Percentiles rank a stretch among this genome's conserved stretches.
phyloP scores from a whole-genome alignment of 2,888 invertebrate species.

The Lochmaea capreae region DNA sequence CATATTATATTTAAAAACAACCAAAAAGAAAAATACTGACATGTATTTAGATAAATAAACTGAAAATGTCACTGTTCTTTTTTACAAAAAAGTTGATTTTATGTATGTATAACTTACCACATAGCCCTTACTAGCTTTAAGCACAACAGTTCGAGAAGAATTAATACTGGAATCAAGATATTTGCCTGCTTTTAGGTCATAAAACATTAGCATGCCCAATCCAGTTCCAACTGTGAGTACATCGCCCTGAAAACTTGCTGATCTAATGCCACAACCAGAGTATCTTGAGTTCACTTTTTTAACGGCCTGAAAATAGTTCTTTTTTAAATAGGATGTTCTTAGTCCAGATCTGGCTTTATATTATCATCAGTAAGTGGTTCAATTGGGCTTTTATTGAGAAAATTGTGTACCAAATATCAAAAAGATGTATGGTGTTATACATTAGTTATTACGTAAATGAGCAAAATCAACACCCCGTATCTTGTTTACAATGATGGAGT shows the following conservation, averaged over 20 bases:
- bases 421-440: too few relatives aligned
- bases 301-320: conserved; percentile 68
- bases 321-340: conserved; percentile 5
- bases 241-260: conserved; percentile 90
- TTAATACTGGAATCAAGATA: conserved; percentile 92
- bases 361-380: too few relatives aligned
- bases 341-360: too few relatives aligned
- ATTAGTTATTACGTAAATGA: too few relatives aligned
- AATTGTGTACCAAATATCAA: too few relatives aligned
- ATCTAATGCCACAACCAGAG: conserved; percentile 92
- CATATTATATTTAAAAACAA: too few relatives aligned
- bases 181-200: conserved; percentile 90
- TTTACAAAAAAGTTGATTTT: not conserved
- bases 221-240: conserved; percentile 95
- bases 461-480: too few relatives aligned
- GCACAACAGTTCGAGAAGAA: conserved; percentile 86
- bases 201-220: conserved; percentile 91
- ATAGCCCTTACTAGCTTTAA: conserved; percentile 90
- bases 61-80: too few relatives aligned
- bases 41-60: too few relatives aligned
- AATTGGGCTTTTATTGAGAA: too few relatives aligned
- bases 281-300: conserved; percentile 87
- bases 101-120: conserved; percentile 74
- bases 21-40: too few relatives aligned
- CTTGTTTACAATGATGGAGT: too few relatives aligned